Conservation (phyloP, 2,888 invertebrate species). For the Salticus scenicus region DNA sequence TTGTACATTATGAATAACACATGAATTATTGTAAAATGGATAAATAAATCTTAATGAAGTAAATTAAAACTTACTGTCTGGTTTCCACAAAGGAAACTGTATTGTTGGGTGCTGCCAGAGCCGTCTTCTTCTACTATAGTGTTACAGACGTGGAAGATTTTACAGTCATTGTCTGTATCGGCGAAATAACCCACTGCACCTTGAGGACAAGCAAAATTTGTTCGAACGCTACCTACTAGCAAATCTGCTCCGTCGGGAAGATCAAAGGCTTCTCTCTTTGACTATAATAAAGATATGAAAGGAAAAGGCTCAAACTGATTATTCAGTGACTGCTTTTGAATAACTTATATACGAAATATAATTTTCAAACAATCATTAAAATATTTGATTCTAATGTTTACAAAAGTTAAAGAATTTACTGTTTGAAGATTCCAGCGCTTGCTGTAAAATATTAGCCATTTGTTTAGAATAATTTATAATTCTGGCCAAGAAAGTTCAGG, state of each 20-base stretch:
- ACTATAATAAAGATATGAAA: too few species aligned
- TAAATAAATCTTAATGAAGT: too few species aligned
- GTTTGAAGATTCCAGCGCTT: too few species aligned
- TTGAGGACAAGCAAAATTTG: constrained; percentile 65
- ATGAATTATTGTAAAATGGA: too few species aligned
- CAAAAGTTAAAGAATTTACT: too few species aligned
- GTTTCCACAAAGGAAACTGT: constrained; percentile 71
- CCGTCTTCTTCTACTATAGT: constrained; percentile 60
- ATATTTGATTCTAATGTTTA: too few species aligned
- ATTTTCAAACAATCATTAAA: neutral
- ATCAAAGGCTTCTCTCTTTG: constrained; percentile 65
- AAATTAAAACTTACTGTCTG: constrained; percentile 66
- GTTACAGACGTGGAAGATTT: constrained; percentile 71
- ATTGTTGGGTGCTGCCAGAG: constrained; percentile 62
- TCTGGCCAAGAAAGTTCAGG: too few species aligned
- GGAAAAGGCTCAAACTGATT: too few species aligned
- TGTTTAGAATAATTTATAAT: too few species aligned
- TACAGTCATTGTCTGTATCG: constrained; percentile 71
- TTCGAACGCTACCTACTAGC: constrained; percentile 66
- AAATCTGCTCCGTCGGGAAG: constrained; percentile 70
- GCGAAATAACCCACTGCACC: constrained; percentile 69
- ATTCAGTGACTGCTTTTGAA: too few species aligned
- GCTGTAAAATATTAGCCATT: too few species aligned
- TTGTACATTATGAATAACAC: too few species aligned
- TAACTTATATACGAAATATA: neutral